Evolutionary conservation across 2,797 vertebrate genomes (phyloP).

Genomic region (Xenops minutus): DNA sequence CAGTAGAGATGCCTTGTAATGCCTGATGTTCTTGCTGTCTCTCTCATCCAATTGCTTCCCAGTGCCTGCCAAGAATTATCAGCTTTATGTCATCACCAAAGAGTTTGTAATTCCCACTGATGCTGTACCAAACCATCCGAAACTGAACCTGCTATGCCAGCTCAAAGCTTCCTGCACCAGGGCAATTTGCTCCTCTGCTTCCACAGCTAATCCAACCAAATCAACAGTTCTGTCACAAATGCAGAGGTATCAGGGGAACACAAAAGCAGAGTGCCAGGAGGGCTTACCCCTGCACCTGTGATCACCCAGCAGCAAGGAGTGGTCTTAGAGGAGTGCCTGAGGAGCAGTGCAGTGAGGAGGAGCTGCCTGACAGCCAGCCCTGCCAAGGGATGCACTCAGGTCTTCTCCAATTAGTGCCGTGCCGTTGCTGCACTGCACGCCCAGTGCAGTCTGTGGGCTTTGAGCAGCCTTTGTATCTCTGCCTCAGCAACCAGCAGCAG

Average conservation of each 20-base stretch:
- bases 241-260: not conserved
- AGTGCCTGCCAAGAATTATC: constrained; percentile 11
- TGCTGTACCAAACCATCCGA: not conserved
- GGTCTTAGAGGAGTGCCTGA: not conserved
- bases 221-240: not conserved
- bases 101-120: not conserved
- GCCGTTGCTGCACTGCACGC: not conserved
- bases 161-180: not conserved
- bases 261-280: not conserved
- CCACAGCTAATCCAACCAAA: not conserved
- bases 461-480: not conserved
- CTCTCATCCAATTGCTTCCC: not conserved
- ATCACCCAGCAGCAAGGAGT: not conserved
- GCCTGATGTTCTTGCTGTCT: not conserved
- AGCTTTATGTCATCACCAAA: not conserved
- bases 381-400: not conserved
- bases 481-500: constrained; percentile 12
- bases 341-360: not conserved
- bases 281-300: not conserved
- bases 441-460: not conserved
- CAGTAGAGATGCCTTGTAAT: not conserved
- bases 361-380: not conserved
- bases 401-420: not conserved
- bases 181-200: not conserved
- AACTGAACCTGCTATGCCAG: not conserved